Base-by-base conservation (phyloP, 1,140 invertebrate genomes). In the Aporrectodea caliginosa region DNA sequence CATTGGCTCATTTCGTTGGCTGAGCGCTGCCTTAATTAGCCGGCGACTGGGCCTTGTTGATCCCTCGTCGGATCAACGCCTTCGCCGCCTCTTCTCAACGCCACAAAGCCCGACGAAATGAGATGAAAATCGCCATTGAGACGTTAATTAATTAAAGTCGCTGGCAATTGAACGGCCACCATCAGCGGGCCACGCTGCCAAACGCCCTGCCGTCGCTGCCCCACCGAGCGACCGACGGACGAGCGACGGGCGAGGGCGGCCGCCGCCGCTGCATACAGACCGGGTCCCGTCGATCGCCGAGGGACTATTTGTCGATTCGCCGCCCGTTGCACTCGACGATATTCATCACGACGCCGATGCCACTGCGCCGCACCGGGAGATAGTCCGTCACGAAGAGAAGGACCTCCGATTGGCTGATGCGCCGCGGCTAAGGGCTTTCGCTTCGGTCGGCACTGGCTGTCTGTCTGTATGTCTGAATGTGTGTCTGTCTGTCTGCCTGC, bases 51-150 rank as follows among this genome's bases (percentile, higher is more conserved):
- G 6, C 43, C 43, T 22, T 58, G 43, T 58, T 58, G 43, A 58
- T 58, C 22, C 43, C 43, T 22, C 43, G 43, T 6, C 6, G 6
- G 6, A 22, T 6, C 22, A 6, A 22, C 6, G 6, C 43, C 6
- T 6, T 58, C 43, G 43, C 22, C 43, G 43, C 6, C 43, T 22
- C 6, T 6, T 58, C 43, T 22, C 43, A 58, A 22, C 43, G 43
- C 43, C 43, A 58, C 43, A 58, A 58, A 58, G 43, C 43, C 43
- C 43, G 43, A 12, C 43, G 43, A 58, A 58, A 58, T 58, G 43
- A 58, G 43, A 58, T 58, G 43, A 58, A 58, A 58, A 58, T 58
- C 43, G 43, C 43, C 43, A 58, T 58, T 58, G 43, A 58, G 43
- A 58, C 43, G 43, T 58, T 58, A 58, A 58, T 58, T 58, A 58